A percentile compares a stretch with the other conserved stretches of the same genome.
phyloP scores from a whole-genome alignment of 2,888 invertebrate genomes.

The Tryphoninae sp. region DNA sequence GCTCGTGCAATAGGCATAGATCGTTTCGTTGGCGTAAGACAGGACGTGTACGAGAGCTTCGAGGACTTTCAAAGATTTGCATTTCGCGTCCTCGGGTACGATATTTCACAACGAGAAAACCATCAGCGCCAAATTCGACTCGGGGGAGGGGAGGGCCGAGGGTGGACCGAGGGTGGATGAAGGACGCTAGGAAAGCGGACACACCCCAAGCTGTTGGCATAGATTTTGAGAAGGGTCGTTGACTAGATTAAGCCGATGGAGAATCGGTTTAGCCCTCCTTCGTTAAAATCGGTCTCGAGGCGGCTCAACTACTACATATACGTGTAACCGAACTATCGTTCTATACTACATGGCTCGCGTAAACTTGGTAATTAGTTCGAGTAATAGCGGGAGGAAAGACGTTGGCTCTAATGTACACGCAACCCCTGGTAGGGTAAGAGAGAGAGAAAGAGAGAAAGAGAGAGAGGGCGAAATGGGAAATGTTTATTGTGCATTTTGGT shows the following conservation, averaged over 20 bases:
- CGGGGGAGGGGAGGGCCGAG: background rate
- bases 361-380: slow-evolving; percentile 50
- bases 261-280: slow-evolving; percentile 52
- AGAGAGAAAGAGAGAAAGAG: background rate
- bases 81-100: slow-evolving; percentile 8
- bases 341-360: slow-evolving; percentile 1
- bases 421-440: background rate
- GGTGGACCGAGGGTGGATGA: background rate
- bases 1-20: background rate
- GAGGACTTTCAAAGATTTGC: slow-evolving; percentile 18
- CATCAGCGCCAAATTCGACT: slow-evolving; percentile 18
- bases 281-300: slow-evolving; percentile 50
- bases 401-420: background rate
- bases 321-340: slow-evolving; percentile 8
- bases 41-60: background rate
- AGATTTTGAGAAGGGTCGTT: slow-evolving; percentile 53
- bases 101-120: slow-evolving; percentile 20
- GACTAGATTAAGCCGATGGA: slow-evolving; percentile 59
- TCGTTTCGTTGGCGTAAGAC: background rate
- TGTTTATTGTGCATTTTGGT: slow-evolving; percentile 9
- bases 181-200: background rate
- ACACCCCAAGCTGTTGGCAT: slow-evolving; percentile 40
- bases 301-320: background rate
- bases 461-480: background rate
- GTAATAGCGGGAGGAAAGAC: slow-evolving; percentile 10